Percentiles rank a stretch among this genome's conserved stretches.
Evolutionary conservation across 1,140 invertebrate species (phyloP).

Genomic region (Probaryconus sp.): DNA sequence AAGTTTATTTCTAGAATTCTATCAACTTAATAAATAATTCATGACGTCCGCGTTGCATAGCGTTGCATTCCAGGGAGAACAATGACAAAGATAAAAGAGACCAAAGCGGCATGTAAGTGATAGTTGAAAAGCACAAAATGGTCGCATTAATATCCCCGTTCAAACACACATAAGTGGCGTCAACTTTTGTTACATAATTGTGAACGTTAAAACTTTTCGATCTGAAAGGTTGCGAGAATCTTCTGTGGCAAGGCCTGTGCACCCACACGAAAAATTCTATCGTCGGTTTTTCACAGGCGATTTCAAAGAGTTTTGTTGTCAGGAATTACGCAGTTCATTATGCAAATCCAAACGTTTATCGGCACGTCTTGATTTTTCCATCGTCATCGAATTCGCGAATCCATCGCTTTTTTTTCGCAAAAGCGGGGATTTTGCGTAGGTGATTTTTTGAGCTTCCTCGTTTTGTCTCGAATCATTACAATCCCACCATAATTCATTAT

Average conservation of each 20-base stretch:
- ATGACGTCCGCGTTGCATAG: slow-evolving; percentile 1
- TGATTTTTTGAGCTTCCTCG: slow-evolving; percentile 18
- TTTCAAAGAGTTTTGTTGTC: slow-evolving; percentile 1
- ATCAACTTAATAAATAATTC: slow-evolving; percentile 16
- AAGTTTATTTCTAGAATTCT: too few species aligned
- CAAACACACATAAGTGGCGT: too few species aligned
- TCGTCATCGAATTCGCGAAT: slow-evolving; percentile 20
- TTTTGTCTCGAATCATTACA: slow-evolving; percentile 32
- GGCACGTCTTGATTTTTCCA: not conserved
- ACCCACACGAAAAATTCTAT: slow-evolving; percentile 36
- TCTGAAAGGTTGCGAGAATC: slow-evolving; percentile 39
- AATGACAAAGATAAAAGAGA: not conserved
- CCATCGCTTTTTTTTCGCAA: slow-evolving; percentile 12
- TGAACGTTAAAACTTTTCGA: slow-evolving; percentile 32
- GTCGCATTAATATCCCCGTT: slow-evolving; percentile 18
- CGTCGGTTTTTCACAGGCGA: slow-evolving; percentile 5
- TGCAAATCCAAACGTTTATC: slow-evolving; percentile 40
- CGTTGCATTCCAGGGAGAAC: slow-evolving; percentile 1
- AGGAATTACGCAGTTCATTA: slow-evolving; percentile 44
- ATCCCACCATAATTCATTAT: slow-evolving; percentile 13
- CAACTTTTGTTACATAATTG: slow-evolving; percentile 24
- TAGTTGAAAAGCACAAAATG: slow-evolving; percentile 29
- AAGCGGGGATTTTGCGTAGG: not conserved
- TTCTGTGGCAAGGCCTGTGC: slow-evolving; percentile 43
- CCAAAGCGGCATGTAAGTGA: slow-evolving; percentile 23